These are phyloP conservation scores for Gymnocheta viridis DNA, from an alignment of 2,888 invertebrate genomes.

Conservation along the genomic window DNA sequence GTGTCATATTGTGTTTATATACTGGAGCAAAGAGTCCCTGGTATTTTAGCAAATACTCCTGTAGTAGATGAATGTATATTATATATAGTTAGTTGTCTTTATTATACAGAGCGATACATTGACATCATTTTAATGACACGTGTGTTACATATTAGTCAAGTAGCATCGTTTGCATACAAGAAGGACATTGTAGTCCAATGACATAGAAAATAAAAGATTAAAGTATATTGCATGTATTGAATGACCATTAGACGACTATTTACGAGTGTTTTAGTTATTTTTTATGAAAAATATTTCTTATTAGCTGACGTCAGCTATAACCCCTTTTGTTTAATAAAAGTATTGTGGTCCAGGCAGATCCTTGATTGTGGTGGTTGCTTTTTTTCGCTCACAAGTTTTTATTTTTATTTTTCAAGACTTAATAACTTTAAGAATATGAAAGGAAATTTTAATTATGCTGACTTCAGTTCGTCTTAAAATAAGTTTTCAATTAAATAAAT, in stretches of 20 bases:
- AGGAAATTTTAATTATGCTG: too few relatives aligned
- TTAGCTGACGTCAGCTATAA: slow-evolving; percentile 14
- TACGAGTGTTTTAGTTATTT: too few relatives aligned
- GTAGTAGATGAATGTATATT: not conserved
- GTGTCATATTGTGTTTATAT: slow-evolving; percentile 16
- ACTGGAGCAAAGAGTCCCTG: slow-evolving; percentile 10
- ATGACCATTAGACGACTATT: not conserved
- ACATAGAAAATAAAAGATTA: slow-evolving; percentile 53
- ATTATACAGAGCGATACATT: slow-evolving; percentile 38
- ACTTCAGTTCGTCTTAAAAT: too few relatives aligned
- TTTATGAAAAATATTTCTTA: not conserved
- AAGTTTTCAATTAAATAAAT: too few relatives aligned
- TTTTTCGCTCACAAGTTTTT: too few relatives aligned
- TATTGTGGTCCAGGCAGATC: too few relatives aligned
- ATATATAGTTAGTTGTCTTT: slow-evolving; percentile 13
- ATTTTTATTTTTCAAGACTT: too few relatives aligned
- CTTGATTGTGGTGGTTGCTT: not conserved
- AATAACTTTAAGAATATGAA: too few relatives aligned
- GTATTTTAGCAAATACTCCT: slow-evolving; percentile 23
- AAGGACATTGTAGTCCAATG: slow-evolving; percentile 48
- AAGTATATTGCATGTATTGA: not conserved
- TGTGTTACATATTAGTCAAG: slow-evolving; percentile 52
- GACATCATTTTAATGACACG: slow-evolving; percentile 62
- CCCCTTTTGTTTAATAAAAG: too few relatives aligned
- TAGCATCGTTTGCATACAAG: slow-evolving; percentile 53